These are phyloP conservation scores for Epirrhoe tristata DNA, from an alignment of 2,888 invertebrate genomes.

Conservation along the genomic window DNA sequence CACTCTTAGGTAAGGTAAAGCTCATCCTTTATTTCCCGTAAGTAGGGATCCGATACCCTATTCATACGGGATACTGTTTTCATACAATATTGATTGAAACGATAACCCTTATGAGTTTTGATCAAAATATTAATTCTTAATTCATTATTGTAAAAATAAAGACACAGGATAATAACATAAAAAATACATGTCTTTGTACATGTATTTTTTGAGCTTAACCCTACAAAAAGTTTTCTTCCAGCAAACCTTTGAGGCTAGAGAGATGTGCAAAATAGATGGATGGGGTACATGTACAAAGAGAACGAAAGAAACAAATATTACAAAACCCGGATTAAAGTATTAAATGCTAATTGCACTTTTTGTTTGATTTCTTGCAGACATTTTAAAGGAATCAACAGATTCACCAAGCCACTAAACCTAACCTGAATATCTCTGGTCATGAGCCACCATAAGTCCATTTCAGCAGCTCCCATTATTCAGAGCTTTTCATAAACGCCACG, in stretches of 20 bases:
- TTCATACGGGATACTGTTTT: not conserved
- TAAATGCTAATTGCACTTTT: too few relatives aligned
- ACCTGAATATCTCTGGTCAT: not conserved
- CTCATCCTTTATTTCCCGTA: not conserved
- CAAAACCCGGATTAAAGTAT: too few relatives aligned
- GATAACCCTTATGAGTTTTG: not conserved
- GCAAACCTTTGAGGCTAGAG: too few relatives aligned
- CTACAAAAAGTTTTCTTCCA: too few relatives aligned
- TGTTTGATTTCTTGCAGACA: not conserved
- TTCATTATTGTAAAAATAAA: too few relatives aligned
- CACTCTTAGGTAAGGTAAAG: not conserved
- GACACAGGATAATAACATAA: too few relatives aligned
- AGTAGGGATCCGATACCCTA: not conserved
- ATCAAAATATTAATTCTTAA: too few relatives aligned
- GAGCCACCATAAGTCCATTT: conserved; percentile 12
- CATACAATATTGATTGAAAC: not conserved
- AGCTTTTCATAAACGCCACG: conserved; percentile 21
- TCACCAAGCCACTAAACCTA: not conserved
- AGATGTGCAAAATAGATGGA: too few relatives aligned
- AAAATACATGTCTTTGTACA: too few relatives aligned
- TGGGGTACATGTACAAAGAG: too few relatives aligned
- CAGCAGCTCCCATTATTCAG: conserved; percentile 15
- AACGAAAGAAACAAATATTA: too few relatives aligned
- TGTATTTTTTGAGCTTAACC: too few relatives aligned
- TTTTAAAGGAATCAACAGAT: not conserved